A percentile compares a stretch with the other conserved stretches of the same genome.
These are phyloP conservation scores for Drosophila bipectinata DNA, from an alignment of 1,140 invertebrate genomes.

Conservation along the genomic window DNA sequence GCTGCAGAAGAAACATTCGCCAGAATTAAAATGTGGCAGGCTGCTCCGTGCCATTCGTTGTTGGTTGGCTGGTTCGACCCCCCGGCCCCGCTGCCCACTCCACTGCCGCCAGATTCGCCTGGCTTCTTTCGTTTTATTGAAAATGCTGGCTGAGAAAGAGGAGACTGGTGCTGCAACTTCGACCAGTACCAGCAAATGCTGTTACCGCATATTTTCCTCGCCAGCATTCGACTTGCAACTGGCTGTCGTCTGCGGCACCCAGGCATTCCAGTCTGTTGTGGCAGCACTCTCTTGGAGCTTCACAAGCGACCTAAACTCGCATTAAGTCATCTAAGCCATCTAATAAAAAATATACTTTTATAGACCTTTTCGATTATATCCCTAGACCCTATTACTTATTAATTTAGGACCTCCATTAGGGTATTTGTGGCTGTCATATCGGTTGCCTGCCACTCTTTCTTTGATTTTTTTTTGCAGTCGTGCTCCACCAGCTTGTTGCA, in stretches of 20 bases:
- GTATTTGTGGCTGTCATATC: background rate
- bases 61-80: conserved; percentile 34
- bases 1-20: conserved; percentile 42
- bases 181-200: conserved; percentile 58
- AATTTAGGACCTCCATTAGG: background rate
- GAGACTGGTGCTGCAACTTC: conserved; percentile 10
- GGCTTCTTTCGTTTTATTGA: conserved; percentile 27
- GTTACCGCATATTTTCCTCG: conserved; percentile 70
- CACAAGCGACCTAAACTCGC: background rate
- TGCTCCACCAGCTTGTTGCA: conserved; percentile 59
- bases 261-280: conserved; percentile 11
- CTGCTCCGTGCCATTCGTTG: conserved; percentile 67
- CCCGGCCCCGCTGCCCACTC: conserved; percentile 10
- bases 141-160: conserved; percentile 8
- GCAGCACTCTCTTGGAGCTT: background rate
- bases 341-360: too few relatives aligned
- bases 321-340: too few relatives aligned
- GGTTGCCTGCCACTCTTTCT: background rate
- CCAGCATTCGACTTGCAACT: conserved; percentile 68
- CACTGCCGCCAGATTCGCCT: conserved; percentile 31
- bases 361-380: too few relatives aligned
- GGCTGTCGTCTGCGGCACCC: conserved; percentile 57
- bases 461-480: conserved; percentile 8
- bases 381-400: too few relatives aligned
- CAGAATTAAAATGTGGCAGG: conserved; percentile 81